A percentile compares a stretch with the other conserved stretches of the same genome.
These are phyloP conservation scores for Pantherophis alleghaniensis DNA, from an alignment of 2,797 vertebrate genomes.

Conservation along the genomic window DNA sequence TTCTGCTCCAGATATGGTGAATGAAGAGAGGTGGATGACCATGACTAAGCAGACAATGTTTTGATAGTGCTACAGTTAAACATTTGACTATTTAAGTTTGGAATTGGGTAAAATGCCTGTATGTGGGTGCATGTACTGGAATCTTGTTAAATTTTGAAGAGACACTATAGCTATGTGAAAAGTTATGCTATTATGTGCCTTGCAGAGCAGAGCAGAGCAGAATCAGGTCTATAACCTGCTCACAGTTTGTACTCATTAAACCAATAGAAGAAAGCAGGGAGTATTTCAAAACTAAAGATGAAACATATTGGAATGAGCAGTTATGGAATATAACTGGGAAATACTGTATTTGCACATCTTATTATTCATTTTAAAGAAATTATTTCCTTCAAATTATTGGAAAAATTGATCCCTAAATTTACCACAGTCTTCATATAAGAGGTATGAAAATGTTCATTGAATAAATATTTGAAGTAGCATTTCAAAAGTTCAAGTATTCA, in stretches of 20 bases:
- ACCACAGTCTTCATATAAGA: background rate
- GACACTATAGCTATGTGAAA: background rate
- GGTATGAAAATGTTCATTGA: background rate
- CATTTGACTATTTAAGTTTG: background rate
- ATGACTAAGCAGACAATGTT: background rate
- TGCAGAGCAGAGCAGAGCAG: background rate
- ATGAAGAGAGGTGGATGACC: background rate
- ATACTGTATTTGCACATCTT: background rate
- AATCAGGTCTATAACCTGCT: background rate
- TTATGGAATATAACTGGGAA: background rate
- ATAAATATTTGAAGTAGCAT: background rate
- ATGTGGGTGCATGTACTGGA: background rate
- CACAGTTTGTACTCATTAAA: background rate
- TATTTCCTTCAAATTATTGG: background rate
- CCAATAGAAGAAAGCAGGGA: background rate
- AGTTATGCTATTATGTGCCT: background rate
- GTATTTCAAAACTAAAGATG: background rate
- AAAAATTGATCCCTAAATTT: background rate
- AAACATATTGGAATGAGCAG: background rate
- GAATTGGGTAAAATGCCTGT: background rate
- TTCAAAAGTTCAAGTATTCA: background rate
- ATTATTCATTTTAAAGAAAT: background rate
- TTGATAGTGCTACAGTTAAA: background rate
- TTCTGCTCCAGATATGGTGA: background rate
- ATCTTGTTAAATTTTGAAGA: background rate